Evolutionary conservation across 1,140 invertebrate genomes (phyloP).

Genomic region (Zaprionus inermis): DNA sequence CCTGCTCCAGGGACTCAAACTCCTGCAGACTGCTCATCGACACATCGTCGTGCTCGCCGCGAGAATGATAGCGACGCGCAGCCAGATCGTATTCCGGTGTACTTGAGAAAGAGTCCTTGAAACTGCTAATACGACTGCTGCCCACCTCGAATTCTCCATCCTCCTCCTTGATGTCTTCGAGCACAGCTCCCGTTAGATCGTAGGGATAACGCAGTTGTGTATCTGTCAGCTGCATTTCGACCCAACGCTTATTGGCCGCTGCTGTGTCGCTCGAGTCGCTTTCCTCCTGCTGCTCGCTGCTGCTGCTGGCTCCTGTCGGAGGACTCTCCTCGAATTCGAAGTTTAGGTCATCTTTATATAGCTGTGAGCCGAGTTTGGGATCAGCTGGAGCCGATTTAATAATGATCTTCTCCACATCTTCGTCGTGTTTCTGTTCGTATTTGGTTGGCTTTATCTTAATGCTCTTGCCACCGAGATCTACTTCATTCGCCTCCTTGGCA

Average conservation of each 20-base stretch:
- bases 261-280: slow-evolving; percentile 86
- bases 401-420: slow-evolving; percentile 90
- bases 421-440: slow-evolving; percentile 87
- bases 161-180: slow-evolving; percentile 96
- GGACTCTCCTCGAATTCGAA: slow-evolving; percentile 92
- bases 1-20: slow-evolving; percentile 95
- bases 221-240: slow-evolving; percentile 93
- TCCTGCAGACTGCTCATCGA: slow-evolving; percentile 97
- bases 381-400: slow-evolving; percentile 86
- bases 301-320: slow-evolving; percentile 84
- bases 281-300: slow-evolving; percentile 79
- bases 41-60: slow-evolving; percentile 95
- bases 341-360: slow-evolving; percentile 86
- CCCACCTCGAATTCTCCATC: slow-evolving; percentile 94
- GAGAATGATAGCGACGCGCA: slow-evolving; percentile 90
- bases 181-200: slow-evolving; percentile 91
- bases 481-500: slow-evolving; percentile 92
- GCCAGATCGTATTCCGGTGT: slow-evolving; percentile 94
- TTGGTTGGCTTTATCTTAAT: slow-evolving; percentile 87
- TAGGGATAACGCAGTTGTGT: slow-evolving; percentile 87
- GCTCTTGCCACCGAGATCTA: slow-evolving; percentile 92
- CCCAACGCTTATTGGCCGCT: slow-evolving; percentile 93
- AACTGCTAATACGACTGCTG: slow-evolving; percentile 90
- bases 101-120: slow-evolving; percentile 90
- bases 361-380: slow-evolving; percentile 84